A percentile compares a stretch with the other conserved stretches of the same genome.
Conservation (phyloP, 2,113 vertebrate genomes). For the Hyperopisus bebe region DNA sequence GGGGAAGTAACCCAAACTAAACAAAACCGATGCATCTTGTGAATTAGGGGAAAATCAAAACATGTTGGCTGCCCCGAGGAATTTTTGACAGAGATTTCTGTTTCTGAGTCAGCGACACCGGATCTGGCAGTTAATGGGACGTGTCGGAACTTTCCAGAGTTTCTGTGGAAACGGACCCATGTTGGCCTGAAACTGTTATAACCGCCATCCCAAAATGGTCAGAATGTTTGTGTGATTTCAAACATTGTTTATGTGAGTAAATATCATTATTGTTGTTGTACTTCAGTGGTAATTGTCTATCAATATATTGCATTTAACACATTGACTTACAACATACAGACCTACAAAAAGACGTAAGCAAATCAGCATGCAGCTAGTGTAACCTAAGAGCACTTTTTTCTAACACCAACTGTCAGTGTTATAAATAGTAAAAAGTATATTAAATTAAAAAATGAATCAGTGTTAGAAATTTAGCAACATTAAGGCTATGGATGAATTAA, state of each 20-base stretch:
- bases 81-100: not conserved
- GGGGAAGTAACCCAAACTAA: not conserved
- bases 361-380: not conserved
- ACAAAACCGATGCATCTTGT: not conserved
- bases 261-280: not conserved
- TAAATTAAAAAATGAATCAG: not conserved
- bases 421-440: not conserved
- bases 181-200: not conserved
- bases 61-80: not conserved
- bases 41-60: not conserved
- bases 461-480: not conserved
- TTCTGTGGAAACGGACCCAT: constrained; percentile 1
- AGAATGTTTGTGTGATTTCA: not conserved
- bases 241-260: not conserved
- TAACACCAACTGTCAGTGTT: not conserved
- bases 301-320: not conserved
- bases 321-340: not conserved
- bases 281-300: not conserved
- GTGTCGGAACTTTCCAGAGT: not conserved
- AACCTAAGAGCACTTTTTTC: not conserved
- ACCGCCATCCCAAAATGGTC: not conserved
- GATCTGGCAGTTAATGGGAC: not conserved
- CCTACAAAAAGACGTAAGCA: not conserved
- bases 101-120: not conserved
- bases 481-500: not conserved